Evolutionary conservation across 2,113 vertebrate genomes (phyloP).

Genomic region (Halichoeres trimaculatus): DNA sequence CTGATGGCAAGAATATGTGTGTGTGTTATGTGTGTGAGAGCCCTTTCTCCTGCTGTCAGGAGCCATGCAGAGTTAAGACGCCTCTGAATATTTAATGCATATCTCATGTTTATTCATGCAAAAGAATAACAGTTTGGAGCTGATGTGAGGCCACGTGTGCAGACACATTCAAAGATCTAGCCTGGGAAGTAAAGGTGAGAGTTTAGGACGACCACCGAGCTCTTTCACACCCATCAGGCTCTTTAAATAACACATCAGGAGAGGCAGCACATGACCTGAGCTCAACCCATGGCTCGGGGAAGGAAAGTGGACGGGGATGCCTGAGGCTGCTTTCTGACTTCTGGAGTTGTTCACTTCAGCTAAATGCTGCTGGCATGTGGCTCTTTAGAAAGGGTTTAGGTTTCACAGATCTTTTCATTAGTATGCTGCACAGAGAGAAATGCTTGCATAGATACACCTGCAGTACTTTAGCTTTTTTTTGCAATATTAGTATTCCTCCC

Average conservation of each 20-base stretch:
- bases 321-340: neutral
- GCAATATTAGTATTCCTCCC: neutral
- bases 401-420: conserved; percentile 27
- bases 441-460: conserved; percentile 3
- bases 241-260: conserved; percentile 43
- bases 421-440: conserved; percentile 4
- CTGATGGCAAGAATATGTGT: conserved; percentile 29
- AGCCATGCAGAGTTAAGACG: conserved; percentile 77
- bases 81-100: conserved; percentile 81
- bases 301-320: neutral
- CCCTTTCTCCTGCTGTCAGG: conserved; percentile 81
- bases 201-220: conserved; percentile 51
- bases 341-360: neutral
- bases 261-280: conserved; percentile 17
- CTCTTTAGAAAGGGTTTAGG: neutral
- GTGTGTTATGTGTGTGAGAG: conserved; percentile 36
- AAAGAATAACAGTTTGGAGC: conserved; percentile 65
- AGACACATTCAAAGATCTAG: conserved; percentile 25
- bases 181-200: conserved; percentile 58
- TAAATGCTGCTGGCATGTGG: neutral
- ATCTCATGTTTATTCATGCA: conserved; percentile 79
- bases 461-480: neutral
- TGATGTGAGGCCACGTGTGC: conserved; percentile 39
- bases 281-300: neutral
- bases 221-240: conserved; percentile 19